Base-by-base conservation (phyloP, 2,888 invertebrate species). In the Tetrapedia diversipes region DNA sequence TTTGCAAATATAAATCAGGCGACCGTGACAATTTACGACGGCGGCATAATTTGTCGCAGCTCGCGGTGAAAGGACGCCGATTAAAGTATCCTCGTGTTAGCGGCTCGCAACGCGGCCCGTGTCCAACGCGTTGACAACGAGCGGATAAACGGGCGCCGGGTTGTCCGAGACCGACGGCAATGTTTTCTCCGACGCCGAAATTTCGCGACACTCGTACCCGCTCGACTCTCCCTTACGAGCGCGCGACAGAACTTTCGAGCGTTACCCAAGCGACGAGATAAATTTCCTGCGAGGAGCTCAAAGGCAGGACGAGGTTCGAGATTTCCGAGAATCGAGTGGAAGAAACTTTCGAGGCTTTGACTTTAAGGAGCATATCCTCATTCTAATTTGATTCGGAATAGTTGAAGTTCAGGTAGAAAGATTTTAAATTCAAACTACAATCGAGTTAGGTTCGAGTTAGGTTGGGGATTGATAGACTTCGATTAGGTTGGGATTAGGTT, bases 11-110 rank as follows among this genome's bases (percentile, higher is more conserved):
- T 59, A 59, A 65, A 66, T 59, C 57, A 29, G 32, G 24, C 39
- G 43, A 27, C 19, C 45, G 45, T n/a, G 24, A 45, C n/a, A 59
- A 70, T 71, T 75, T 60, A 66, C 54, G 49, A 41, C 19, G 34
- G 63, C 27, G 57, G n/a, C n/a, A 74, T 70, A 68, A 81, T 80
- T 77, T 57, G 67, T 68, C 63, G 66, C 56, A n/a, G 22, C 63
- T n/a, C 14, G n/a, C n/a, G 59, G 80, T 32, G 77, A 77, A 61
- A 68, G 49, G 63, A 34, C 29, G 22, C 49, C 45, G 67, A 71
- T 76, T 63, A 61, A 76, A 79, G 77, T 61, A 68, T 75, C 66
- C 43, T 61, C 43, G 59, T 16, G 24, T 10, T 7, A 34, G 1
- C 1, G 14, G n/a, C 3, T 27, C 2, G 10, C 16, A n/a, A 34